Base-by-base conservation (phyloP, 2,113 vertebrate species). In the Micronycteris hirsuta region DNA sequence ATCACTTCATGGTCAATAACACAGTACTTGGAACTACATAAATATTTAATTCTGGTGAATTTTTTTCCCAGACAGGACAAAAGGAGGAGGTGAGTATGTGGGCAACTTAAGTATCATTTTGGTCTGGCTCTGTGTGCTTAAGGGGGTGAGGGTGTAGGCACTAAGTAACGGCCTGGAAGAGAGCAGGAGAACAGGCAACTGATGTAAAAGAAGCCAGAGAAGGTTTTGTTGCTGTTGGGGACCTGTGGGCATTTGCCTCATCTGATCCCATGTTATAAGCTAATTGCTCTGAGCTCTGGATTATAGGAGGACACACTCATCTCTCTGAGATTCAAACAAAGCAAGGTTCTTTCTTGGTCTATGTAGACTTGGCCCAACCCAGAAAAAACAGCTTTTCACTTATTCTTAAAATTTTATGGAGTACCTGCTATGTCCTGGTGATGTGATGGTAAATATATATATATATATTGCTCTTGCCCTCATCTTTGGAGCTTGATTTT, bases 291-390 rank as follows among this genome's bases (percentile, higher is more conserved):
- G 78, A 89, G 67, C 7, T 28, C 47, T 73, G 24, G 22, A 5
- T 31, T 82, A 36, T 45, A 15, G 20, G 31, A 31, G 78, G 31
- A 10, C 16, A 10, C 6, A 17, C 28, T 67, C 36, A 77, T 36
- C 28, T 52, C 41, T 54, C n/a, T 31, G 16, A 61, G 26, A 16
- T 28, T 14, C 38, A 49, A 7, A 38, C 73, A 86, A 71, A 70
- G 14, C 65, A 33, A 63, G 10, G 24, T 11, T 11, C 14, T 26
- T 84, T 19, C 38, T 83, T 49, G 52, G 24, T 52, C 56, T 58
- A 0, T 16, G 15, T 45, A 6, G 33, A 36, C 19, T 4, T n/a
- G 33, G 1, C 12, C 41, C 14, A 74, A 22, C 7, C 38, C 36
- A 76, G 43, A 56, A 26, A 28, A 47, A 84, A 36, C 22, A 47